These are phyloP conservation scores for Netelia fuscicornis DNA, from an alignment of 2,888 invertebrate species.

Conservation along the genomic window DNA sequence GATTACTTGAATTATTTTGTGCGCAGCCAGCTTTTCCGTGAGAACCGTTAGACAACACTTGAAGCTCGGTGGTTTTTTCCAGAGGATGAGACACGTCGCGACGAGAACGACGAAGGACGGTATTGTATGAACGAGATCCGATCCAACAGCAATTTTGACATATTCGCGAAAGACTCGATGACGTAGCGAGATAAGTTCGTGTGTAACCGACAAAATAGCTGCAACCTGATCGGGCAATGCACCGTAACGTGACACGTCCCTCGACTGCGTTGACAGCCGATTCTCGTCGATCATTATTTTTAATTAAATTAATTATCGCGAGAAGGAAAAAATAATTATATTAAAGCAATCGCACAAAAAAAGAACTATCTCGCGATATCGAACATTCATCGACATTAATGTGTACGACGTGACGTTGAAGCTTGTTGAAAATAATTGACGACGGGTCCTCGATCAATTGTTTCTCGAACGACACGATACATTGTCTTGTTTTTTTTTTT, in stretches of 20 bases:
- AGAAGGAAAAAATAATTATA: neutral
- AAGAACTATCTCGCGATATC: conserved; percentile 5
- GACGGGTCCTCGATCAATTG: conserved; percentile 54
- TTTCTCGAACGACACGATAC: conserved; percentile 9
- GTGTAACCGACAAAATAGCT: conserved; percentile 77
- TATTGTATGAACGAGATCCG: conserved; percentile 81
- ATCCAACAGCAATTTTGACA: conserved; percentile 79
- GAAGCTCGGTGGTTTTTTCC: conserved; percentile 77
- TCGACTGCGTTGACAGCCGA: conserved; percentile 28
- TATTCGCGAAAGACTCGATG: conserved; percentile 80
- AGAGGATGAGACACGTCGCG: conserved; percentile 74
- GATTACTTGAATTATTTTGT: conserved; percentile 75
- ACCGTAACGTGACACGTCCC: conserved; percentile 78
- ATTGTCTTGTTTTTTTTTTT: conserved; percentile 14
- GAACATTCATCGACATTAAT: conserved; percentile 6
- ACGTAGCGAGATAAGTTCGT: conserved; percentile 77
- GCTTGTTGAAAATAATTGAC: conserved; percentile 60
- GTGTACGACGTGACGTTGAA: conserved; percentile 50
- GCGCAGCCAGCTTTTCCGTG: conserved; percentile 54
- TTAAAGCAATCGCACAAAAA: conserved; percentile 21
- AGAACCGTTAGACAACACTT: conserved; percentile 58
- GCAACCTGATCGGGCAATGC: conserved; percentile 76
- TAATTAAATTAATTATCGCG: neutral
- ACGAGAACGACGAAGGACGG: conserved; percentile 78
- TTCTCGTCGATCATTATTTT: conserved; percentile 43